Percentiles rank a stretch among this genome's conserved stretches.
phyloP scores from a whole-genome alignment of 1,140 invertebrate genomes.

The Trachymyrmex cornetzi region DNA sequence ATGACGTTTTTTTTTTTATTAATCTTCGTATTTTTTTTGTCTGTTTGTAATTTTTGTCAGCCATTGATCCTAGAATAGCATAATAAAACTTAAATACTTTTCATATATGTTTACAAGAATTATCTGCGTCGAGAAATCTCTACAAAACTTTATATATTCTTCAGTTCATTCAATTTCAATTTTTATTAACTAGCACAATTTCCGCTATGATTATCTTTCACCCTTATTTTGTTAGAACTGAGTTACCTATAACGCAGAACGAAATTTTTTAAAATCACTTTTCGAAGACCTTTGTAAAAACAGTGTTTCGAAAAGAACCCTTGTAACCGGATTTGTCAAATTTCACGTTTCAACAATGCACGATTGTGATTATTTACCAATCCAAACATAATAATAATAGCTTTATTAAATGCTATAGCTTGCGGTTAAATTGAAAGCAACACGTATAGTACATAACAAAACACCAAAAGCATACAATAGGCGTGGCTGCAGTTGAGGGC shows the following conservation, averaged over 20 bases:
- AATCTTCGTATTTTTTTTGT: neutral
- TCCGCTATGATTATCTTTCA: neutral
- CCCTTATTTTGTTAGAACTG: conserved; percentile 3
- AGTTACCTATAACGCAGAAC: neutral
- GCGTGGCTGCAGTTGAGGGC: too few relatives aligned
- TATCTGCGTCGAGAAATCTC: conserved; percentile 2
- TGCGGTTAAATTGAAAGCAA: too few relatives aligned
- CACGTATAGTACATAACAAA: too few relatives aligned
- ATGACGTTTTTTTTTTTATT: neutral
- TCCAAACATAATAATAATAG: neutral
- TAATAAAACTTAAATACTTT: neutral
- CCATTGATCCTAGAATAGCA: neutral
- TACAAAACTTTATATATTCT: neutral
- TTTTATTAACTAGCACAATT: conserved; percentile 12
- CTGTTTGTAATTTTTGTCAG: neutral
- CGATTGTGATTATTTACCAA: neutral
- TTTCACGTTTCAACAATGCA: neutral
- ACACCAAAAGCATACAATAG: too few relatives aligned
- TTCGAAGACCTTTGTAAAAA: conserved; percentile 5
- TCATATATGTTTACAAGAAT: neutral
- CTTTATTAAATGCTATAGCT: too few relatives aligned
- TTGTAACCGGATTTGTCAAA: neutral
- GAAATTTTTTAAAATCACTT: neutral
- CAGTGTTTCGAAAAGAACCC: neutral
- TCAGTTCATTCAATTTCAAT: conserved; percentile 35